Evolutionary conservation across 1,140 invertebrate species (phyloP), one percentile per base, ranked within the genome.

Genomic region (Ridgeia piscesae): DNA sequence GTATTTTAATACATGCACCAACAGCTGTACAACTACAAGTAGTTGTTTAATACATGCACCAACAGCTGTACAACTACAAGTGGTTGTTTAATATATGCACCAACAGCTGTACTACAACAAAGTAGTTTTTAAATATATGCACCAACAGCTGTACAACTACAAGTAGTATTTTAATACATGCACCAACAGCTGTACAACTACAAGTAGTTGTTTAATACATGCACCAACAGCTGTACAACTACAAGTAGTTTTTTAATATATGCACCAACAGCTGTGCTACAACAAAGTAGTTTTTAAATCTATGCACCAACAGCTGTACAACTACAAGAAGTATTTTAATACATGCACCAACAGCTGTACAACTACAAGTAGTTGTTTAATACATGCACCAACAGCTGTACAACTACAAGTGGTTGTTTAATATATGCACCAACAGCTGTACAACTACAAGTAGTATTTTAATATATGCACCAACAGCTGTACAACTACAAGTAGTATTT

Each of bases 381-480:
- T n/a, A n/a, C n/a, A n/a, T n/a, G n/a, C n/a, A n/a, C 93, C 42
- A 93, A 42, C 42, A 93, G 91, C 93, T 93, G 92, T 21, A 92
- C n/a, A 92, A 42, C n/a, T 27, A 92, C 33, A 17, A 34, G 50
- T 14, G n/a, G 4, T 89, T 4, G 42, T 42, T 42, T 6, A 11
- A 11, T 42, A n/a, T n/a, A n/a, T 42, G 42, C 42, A 92, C 35
- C 31, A n/a, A n/a, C n/a, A n/a, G n/a, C n/a, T n/a, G n/a, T n/a
- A n/a, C n/a, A n/a, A n/a, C n/a, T n/a, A n/a, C n/a, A n/a, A n/a
- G n/a, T n/a, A n/a, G n/a, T n/a, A n/a, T 2, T 9, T 21, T 8
- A 17, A 88, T 33, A n/a, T 34, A 88, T 11, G 92, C 35, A 92
- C 31, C 2, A 50, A 31, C 31, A 92, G 89, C 6, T 92, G 35